A percentile compares a stretch with the other conserved stretches of the same genome.
These are phyloP conservation scores for Engystomops pustulosus DNA, from an alignment of 2,113 vertebrate species.

Conservation along the genomic window DNA sequence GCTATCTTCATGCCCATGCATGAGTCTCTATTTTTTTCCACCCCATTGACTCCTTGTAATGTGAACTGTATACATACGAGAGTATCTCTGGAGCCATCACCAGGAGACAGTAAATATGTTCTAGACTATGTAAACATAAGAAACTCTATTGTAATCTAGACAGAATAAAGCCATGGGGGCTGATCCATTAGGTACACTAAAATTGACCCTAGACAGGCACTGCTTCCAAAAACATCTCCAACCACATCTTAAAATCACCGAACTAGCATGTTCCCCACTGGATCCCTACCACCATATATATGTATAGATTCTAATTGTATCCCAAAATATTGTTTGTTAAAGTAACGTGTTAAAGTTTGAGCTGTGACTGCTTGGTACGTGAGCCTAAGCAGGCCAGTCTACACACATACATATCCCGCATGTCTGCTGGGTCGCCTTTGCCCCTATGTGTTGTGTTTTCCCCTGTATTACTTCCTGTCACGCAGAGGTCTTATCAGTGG, in stretches of 20 bases:
- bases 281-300: not conserved
- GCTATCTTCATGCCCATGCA: not conserved
- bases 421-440: not conserved
- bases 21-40: not conserved
- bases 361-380: not conserved
- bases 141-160: too few relatives aligned
- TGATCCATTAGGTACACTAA: too few relatives aligned
- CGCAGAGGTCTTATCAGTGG: slow-evolving; percentile 41
- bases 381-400: slow-evolving; percentile 1
- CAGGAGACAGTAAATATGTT: not conserved
- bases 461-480: slow-evolving; percentile 49
- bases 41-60: too few relatives aligned
- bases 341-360: not conserved
- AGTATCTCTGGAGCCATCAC: too few relatives aligned
- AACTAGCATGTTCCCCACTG: not conserved
- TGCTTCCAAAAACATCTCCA: too few relatives aligned
- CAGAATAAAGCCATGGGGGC: too few relatives aligned
- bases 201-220: too few relatives aligned
- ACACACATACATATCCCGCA: slow-evolving; percentile 19
- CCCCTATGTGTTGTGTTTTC: slow-evolving; percentile 8
- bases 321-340: not conserved
- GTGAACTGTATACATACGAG: too few relatives aligned
- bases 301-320: not conserved
- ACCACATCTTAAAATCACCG: not conserved
- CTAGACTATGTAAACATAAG: not conserved